Conservation (phyloP, 1,140 invertebrate species). For the Danaus plexippus region DNA sequence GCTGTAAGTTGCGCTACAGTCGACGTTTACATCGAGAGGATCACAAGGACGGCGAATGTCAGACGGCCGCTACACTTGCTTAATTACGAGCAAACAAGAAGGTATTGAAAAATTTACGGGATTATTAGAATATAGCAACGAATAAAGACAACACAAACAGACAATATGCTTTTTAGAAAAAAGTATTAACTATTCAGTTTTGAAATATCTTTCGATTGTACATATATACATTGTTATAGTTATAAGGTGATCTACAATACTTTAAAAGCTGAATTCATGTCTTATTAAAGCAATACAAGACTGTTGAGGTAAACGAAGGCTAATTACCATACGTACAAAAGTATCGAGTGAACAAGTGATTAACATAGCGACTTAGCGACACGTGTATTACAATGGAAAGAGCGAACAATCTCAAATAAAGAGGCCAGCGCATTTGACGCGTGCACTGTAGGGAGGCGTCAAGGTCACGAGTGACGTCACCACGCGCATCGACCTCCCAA, state of each 20-base stretch:
- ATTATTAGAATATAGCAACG: too few species aligned
- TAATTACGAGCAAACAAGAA: slow-evolving; percentile 49
- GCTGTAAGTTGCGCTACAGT: background rate
- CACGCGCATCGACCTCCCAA: slow-evolving; percentile 57
- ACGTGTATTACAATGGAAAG: too few species aligned
- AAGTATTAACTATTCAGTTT: too few species aligned
- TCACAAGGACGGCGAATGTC: slow-evolving; percentile 53
- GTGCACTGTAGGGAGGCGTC: slow-evolving; percentile 40
- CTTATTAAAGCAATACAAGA: slow-evolving; percentile 4
- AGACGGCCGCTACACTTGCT: slow-evolving; percentile 46
- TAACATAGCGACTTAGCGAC: too few species aligned
- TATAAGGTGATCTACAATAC: background rate
- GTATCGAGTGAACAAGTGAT: too few species aligned
- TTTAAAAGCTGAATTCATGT: too few species aligned
- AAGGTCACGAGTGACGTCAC: slow-evolving; percentile 66
- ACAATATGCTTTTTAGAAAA: background rate
- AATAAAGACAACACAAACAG: background rate
- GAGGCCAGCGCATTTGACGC: slow-evolving; percentile 34
- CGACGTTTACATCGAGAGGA: slow-evolving; percentile 27
- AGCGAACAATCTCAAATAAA: slow-evolving; percentile 10
- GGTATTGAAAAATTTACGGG: slow-evolving; percentile 11
- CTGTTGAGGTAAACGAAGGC: background rate
- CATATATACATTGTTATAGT: background rate
- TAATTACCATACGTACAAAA: too few species aligned
- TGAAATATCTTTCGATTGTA: too few species aligned